Percentiles rank a stretch among this genome's conserved stretches.
phyloP scores from a whole-genome alignment of 2,113 vertebrate genomes.

The Varanus salvator region DNA sequence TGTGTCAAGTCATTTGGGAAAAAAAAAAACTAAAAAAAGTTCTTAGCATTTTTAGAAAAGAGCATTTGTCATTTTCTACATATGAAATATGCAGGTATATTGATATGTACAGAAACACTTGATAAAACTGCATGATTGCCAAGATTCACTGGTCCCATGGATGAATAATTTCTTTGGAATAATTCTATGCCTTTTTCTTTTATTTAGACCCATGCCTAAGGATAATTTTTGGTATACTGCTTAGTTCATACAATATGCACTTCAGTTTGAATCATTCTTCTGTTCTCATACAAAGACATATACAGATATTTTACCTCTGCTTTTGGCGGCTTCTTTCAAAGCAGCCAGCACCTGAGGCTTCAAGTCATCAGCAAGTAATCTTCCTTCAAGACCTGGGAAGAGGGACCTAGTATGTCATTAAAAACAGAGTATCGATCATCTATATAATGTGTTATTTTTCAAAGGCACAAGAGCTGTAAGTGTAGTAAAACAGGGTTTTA shows the following conservation, averaged over 20 bases:
- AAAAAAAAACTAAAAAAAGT: background rate
- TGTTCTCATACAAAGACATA: background rate
- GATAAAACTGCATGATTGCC: no score
- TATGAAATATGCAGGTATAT: background rate
- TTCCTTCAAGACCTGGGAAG: constrained; percentile 93
- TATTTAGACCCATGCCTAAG: background rate
- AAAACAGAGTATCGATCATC: constrained; percentile 26
- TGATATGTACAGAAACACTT: background rate
- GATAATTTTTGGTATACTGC: background rate
- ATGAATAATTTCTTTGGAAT: background rate
- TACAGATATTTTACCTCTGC: constrained; percentile 85
- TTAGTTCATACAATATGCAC: background rate
- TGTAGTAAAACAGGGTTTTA: background rate
- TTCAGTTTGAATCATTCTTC: background rate
- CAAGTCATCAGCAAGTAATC: constrained; percentile 88
- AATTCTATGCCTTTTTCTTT: background rate
- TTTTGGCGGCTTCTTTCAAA: constrained; percentile 92
- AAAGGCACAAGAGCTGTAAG: background rate
- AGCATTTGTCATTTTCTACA: background rate
- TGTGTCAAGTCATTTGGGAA: background rate
- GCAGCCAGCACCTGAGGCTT: constrained; percentile 85
- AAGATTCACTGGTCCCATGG: background rate
- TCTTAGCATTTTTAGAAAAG: background rate
- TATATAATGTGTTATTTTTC: constrained; percentile 1
- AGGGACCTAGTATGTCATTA: constrained; percentile 83